Conservation (phyloP, 1,140 invertebrate genomes). For the Drosophila varians region DNA sequence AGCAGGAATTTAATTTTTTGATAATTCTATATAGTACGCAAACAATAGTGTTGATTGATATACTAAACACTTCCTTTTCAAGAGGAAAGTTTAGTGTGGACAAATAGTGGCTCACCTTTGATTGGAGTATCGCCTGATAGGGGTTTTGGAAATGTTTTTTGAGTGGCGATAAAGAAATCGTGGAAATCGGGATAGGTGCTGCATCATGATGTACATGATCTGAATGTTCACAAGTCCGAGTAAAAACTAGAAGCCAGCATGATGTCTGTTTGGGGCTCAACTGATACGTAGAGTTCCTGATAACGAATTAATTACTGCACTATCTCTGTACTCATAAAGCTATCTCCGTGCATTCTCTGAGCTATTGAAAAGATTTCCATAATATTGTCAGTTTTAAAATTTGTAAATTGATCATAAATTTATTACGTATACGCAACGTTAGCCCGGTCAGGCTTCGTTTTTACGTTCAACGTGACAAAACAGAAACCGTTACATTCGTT, state of each 20-base stretch:
- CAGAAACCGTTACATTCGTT: too few relatives aligned
- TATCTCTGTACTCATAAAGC: background rate
- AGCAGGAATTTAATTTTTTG: background rate
- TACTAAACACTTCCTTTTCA: background rate
- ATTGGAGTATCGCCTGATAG: background rate
- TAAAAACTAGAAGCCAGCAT: conserved; percentile 8
- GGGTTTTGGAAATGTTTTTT: background rate
- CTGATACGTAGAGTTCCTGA: conserved; percentile 25
- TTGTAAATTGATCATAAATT: background rate
- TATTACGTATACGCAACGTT: conserved; percentile 46
- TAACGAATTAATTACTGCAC: background rate
- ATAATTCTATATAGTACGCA: background rate
- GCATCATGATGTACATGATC: conserved; percentile 15
- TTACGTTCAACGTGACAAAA: background rate
- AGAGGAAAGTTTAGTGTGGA: background rate
- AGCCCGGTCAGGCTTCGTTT: background rate
- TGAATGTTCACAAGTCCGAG: conserved; percentile 4
- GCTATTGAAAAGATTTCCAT: background rate
- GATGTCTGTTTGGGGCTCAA: conserved; percentile 13
- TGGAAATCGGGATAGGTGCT: background rate
- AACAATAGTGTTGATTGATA: background rate
- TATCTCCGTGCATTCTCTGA: background rate
- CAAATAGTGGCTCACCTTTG: conserved; percentile 9
- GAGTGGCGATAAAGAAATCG: background rate
- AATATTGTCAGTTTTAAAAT: background rate